phyloP scores from a whole-genome alignment of 1,140 invertebrate genomes.

The Goniozus legneri region DNA sequence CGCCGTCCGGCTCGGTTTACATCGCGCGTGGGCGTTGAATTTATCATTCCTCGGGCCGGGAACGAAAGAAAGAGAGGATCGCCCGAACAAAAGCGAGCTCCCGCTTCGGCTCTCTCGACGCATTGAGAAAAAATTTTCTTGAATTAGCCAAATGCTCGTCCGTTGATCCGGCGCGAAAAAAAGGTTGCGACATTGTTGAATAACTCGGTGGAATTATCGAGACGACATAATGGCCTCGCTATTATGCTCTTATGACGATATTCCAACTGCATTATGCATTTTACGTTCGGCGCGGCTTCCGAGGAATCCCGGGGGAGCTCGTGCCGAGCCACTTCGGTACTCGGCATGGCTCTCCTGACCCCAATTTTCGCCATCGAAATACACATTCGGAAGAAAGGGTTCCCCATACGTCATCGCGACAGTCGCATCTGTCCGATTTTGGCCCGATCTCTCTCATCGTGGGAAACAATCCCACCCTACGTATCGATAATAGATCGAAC shows the following conservation, averaged over 20 bases:
- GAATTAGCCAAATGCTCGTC: too few relatives aligned
- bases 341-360: not conserved
- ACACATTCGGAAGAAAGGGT: conserved; percentile 14
- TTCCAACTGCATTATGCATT: conserved; percentile 9
- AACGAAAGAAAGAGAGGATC: too few relatives aligned
- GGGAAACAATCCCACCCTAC: conserved; percentile 16
- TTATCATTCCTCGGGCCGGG: conserved; percentile 23
- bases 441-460: conserved; percentile 17
- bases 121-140: too few relatives aligned
- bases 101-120: too few relatives aligned
- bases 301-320: conserved; percentile 14
- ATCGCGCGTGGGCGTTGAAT: conserved; percentile 30
- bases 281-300: conserved; percentile 12
- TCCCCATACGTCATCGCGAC: not conserved
- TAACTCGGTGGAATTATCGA: too few relatives aligned
- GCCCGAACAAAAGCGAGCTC: too few relatives aligned
- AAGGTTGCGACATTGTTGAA: too few relatives aligned
- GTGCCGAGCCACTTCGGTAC: not conserved
- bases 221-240: conserved; percentile 16
- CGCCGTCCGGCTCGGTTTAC: conserved; percentile 23
- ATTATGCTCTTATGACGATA: conserved; percentile 9
- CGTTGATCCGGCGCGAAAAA: too few relatives aligned
- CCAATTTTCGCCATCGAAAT: not conserved
- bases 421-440: conserved; percentile 23
- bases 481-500: too few relatives aligned